Evolutionary conservation across 2,113 vertebrate genomes (phyloP).

Genomic region (Lampris megalopsis): DNA sequence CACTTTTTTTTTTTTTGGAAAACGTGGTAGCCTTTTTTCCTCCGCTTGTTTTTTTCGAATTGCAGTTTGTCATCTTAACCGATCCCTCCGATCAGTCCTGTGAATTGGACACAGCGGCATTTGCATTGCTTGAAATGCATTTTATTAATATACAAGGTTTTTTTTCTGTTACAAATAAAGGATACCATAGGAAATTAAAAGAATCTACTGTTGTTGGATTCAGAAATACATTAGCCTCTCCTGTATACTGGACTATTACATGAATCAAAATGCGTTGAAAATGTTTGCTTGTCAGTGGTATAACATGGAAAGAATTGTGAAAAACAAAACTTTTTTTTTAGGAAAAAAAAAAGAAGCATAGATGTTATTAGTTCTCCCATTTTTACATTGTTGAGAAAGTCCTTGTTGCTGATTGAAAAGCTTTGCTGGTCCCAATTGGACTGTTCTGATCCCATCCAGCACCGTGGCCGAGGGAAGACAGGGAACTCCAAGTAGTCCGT

Average conservation of each 20-base stretch:
- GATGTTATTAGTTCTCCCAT: slow-evolving; percentile 53
- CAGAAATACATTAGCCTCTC: slow-evolving; percentile 69
- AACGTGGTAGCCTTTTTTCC: too few species aligned
- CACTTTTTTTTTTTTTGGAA: too few species aligned
- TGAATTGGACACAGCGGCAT: slow-evolving; percentile 49
- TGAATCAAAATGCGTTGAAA: slow-evolving; percentile 63
- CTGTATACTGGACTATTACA: slow-evolving; percentile 75
- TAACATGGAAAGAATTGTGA: slow-evolving; percentile 73
- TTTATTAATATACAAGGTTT: slow-evolving; percentile 79
- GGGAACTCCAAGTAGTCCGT: slow-evolving; percentile 47
- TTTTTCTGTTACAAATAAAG: slow-evolving; percentile 80
- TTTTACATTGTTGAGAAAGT: slow-evolving; percentile 49
- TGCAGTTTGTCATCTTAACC: too few species aligned
- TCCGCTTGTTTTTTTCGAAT: too few species aligned
- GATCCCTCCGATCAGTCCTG: slow-evolving; percentile 4
- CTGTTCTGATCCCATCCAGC: slow-evolving; percentile 42
- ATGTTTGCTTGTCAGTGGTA: slow-evolving; percentile 74
- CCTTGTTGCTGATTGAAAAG: slow-evolving; percentile 26
- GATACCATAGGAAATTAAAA: slow-evolving; percentile 73
- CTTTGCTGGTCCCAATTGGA: slow-evolving; percentile 29
- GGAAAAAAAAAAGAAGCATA: slow-evolving; percentile 55
- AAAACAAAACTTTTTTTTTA: slow-evolving; percentile 44
- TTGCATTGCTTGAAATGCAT: slow-evolving; percentile 72
- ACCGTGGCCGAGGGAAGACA: slow-evolving; percentile 15
- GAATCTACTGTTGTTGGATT: slow-evolving; percentile 52